These are phyloP conservation scores for Heliconius melpomene DNA, from an alignment of 1,140 invertebrate species.

Conservation along the genomic window DNA sequence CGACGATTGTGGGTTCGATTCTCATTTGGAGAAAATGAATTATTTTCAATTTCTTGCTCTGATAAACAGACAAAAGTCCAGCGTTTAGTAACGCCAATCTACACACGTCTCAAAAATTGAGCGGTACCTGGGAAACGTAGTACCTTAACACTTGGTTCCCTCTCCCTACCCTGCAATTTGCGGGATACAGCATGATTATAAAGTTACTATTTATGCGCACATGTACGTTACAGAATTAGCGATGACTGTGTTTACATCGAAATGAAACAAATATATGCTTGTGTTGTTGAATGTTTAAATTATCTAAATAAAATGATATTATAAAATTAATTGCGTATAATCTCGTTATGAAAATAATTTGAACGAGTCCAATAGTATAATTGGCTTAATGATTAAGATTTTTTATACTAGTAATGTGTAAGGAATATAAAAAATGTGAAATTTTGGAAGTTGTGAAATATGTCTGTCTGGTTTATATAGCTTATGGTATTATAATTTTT, in stretches of 20 bases:
- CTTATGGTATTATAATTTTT: neutral
- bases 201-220: conserved; percentile 4
- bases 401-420: neutral
- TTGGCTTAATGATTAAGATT: neutral
- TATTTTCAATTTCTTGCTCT: too few relatives aligned
- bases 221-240: neutral
- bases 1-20: too few relatives aligned
- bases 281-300: conserved; percentile 3
- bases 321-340: neutral
- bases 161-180: too few relatives aligned
- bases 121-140: too few relatives aligned
- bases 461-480: neutral
- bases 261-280: neutral
- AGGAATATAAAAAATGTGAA: neutral
- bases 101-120: too few relatives aligned
- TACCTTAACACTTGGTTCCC: too few relatives aligned
- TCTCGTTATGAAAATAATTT: neutral
- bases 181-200: too few relatives aligned
- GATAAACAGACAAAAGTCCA: too few relatives aligned
- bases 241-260: conserved; percentile 1
- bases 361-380: neutral
- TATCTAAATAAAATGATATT: conserved; percentile 1
- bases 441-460: neutral
- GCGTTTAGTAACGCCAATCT: too few relatives aligned
- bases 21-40: too few relatives aligned